A percentile compares a stretch with the other conserved stretches of the same genome.
These are phyloP conservation scores for Amphiprion percula DNA, from an alignment of 2,113 vertebrate genomes.

Conservation along the genomic window DNA sequence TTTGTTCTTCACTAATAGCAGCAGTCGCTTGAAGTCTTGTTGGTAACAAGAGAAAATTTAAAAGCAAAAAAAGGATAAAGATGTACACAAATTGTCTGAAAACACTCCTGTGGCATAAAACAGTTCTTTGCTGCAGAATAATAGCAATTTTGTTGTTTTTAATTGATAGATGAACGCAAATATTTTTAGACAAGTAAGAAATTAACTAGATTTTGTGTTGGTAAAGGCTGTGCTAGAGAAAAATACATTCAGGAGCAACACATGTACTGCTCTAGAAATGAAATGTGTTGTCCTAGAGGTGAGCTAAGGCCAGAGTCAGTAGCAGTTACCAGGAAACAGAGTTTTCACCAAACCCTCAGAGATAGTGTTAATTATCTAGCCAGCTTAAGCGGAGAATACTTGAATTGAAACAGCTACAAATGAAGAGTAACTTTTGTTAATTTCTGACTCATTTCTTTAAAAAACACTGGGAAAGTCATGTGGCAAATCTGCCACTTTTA, in stretches of 20 bases:
- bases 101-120: neutral
- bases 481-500: neutral
- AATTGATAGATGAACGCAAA: neutral
- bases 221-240: no score
- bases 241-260: no score
- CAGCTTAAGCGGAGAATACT: no score
- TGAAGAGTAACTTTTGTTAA: neutral
- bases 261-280: no score
- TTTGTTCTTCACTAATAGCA: constrained; percentile 36
- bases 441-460: neutral
- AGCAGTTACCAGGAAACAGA: no score
- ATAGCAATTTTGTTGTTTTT: neutral
- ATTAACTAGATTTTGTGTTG: no score
- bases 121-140: neutral
- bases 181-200: neutral
- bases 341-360: no score
- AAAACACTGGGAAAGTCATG: neutral
- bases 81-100: constrained; percentile 13
- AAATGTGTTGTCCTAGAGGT: no score
- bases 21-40: constrained; percentile 39
- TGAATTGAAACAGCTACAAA: neutral
- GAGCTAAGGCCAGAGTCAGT: no score
- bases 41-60: constrained; percentile 10
- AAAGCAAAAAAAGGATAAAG: constrained; percentile 26
- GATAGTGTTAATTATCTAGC: no score